Evolutionary conservation across 1,140 invertebrate genomes (phyloP), one percentile per base, ranked within the genome.

Genomic region (Hylaeus anthracinus): DNA sequence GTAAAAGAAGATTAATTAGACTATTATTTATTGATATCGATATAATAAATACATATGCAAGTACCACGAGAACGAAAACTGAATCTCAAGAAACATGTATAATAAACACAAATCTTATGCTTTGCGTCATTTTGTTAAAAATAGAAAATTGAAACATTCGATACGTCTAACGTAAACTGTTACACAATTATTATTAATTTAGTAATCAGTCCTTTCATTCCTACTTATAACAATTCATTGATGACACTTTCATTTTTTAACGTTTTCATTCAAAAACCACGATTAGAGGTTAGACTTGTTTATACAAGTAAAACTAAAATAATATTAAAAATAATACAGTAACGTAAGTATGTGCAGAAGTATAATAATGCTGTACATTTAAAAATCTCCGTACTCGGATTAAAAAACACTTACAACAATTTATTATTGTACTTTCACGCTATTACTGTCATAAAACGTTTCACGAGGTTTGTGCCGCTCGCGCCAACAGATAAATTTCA

Each of bases 401-500:
- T 55, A 1, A 14, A 9, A 15, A 60, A 75, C 10, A 80, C 78
- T 80, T 75, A 80, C 78, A 66, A 55, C 41, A 65, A 72, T 56
- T 72, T 72, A 3, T 72, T 65, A 58, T 4, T 14, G 8, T 80
- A 74, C 67, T 75, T 75, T 1, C 61, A 80, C 6, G n/a, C 72
- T 75, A 51, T 26, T 67, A 8, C 12, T 67, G 48, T 43, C n/a
- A 69, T n/a, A 65, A 39, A 45, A 39, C 14, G 61, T 51, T 53
- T 80, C 78, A 80, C 64, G 48, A 75, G 78, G 63, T 69, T 75
- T 45, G 72, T 74, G 78, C 55, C 8, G n/a, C 78, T 80, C 78
- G 64, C 78, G 78, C 78, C 78, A 75, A 9, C 10, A 51, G 5
- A 43, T 66, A 26, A 79, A 60, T 43, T 80, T 72, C 15, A 1